Evolutionary conservation across 2,113 vertebrate species (phyloP), one percentile per base, ranked within the genome.

Genomic region (Camelus bactrianus): DNA sequence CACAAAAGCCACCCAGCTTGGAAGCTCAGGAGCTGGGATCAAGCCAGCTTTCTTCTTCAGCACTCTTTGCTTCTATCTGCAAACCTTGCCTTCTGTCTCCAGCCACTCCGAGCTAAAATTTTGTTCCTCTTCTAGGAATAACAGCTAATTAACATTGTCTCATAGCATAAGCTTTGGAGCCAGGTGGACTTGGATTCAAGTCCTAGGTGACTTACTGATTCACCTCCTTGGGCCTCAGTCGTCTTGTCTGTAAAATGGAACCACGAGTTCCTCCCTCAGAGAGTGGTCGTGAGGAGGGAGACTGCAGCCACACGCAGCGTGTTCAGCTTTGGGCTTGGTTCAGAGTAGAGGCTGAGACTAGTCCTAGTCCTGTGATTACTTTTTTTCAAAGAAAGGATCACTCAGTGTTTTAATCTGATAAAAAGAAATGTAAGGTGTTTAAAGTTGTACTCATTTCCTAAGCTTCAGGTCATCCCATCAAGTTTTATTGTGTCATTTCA

Each of bases 231-330:
- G 76, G 58, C 80, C 32, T 60, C 48, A 2, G 28, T 54, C 65
- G 20, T 30, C 7, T 19, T 77, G 3, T 28, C 85, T 65, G 5
- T 94, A 20, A 75, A 38, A n/a, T 26, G 52, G 70, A 28, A 24
- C 32, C 26, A 35, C n/a, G 28, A 35, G n/a, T 2, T 30, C 1
- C 0, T 35, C 5, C 60, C 38, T 24, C 3, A 3, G 56, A 50
- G 72, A 24, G 62, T 14, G 6, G 8, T 19, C 2, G 0, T 46
- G 6, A 64, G 48, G 79, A 32, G 35, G 79, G 26, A 9, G 22
- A 35, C 4, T 2, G 50, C 46, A 69, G 12, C 7, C 8, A 8
- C 7, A 4, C 0, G 3, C 30, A 35, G 17, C 2, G 0, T 48
- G 42, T 52, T 46, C 42, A 13, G 19, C 67, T 20, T 8, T 1